Base-by-base conservation (phyloP, 2,888 invertebrate genomes). In the Agriotes lineatus region DNA sequence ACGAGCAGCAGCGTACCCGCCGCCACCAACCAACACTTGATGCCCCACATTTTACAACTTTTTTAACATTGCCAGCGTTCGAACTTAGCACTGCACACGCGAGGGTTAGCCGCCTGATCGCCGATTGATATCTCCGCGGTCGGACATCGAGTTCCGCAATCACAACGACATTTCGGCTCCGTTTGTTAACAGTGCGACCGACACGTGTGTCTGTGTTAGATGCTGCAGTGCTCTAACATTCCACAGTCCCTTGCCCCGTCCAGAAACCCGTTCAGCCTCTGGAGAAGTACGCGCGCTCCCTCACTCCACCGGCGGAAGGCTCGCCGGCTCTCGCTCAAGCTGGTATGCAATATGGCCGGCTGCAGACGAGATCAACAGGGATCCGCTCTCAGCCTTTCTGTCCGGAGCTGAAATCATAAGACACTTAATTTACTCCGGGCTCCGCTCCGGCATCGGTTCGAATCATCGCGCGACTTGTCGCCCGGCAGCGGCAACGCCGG, bases 281-380 rank as follows among this genome's bases (percentile, higher is more conserved):
- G 82, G 81, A 81, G 80, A 78, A 77, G 75, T 73, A 64, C 76
- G 66, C 60, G 66, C 69, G 72, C 73, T 74, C 72, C 77, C 80
- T 78, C 79, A 73, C 75, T 81, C 76, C 73, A 70, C 71, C 75
- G 63, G 65, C 59, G 71, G 69, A 70, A 72, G 69, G 71, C 64
- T 72, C 66, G 71, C 70, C 74, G 63, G 78, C 77, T 81, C 82
- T 80, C 80, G 70, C 79, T 84, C 82, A 73, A 77, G 78, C 80
- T 84, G 85, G 85, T 85, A 85, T 85, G 84, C 85, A 84, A 84
- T 83, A 85, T 85, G 85, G 85, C 85, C 83, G 85, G 80, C 70
- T 71, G 69, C 74, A 75, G 73, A 76, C 74, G 72, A 75, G 73
- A 76, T 72, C 76, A 72, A 73, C 74, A 76, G 78, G 79, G 81